Conservation (phyloP, 1,140 invertebrate species). For the Euglossa dilemma region DNA sequence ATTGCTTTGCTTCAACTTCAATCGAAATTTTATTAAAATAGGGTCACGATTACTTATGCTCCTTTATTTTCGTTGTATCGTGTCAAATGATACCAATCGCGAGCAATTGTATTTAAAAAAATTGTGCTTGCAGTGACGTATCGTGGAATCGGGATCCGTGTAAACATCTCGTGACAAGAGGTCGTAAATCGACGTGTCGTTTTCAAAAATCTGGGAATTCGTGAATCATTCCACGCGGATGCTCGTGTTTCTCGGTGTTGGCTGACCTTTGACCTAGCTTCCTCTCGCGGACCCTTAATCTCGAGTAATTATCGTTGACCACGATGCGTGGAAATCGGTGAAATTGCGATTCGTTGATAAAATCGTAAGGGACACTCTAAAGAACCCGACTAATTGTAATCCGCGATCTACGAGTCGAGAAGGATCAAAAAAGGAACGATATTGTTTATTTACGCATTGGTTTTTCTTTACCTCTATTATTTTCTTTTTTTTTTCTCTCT, state of each 20-base stretch:
- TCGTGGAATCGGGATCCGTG: no score
- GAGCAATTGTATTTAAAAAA: no score
- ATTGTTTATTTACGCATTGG: background rate
- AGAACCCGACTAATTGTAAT: constrained; percentile 40
- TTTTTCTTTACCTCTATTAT: background rate
- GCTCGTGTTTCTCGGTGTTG: background rate
- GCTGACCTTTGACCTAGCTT: background rate
- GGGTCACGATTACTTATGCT: no score
- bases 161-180: no score
- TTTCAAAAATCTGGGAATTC: background rate
- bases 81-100: no score
- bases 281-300: constrained; percentile 37
- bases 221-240: background rate
- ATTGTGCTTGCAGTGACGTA: no score
- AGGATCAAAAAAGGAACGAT: background rate
- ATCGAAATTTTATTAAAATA: no score
- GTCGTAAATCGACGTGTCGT: background rate
- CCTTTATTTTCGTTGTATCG: no score
- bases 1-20: no score
- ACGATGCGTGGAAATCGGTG: constrained; percentile 49
- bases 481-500: background rate
- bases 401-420: constrained; percentile 16
- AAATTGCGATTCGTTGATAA: constrained; percentile 52
- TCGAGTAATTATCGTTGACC: constrained; percentile 46
- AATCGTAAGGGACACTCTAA: constrained; percentile 51